Conservation (phyloP, 2,888 invertebrate genomes). For the Dynastes hyllus region DNA sequence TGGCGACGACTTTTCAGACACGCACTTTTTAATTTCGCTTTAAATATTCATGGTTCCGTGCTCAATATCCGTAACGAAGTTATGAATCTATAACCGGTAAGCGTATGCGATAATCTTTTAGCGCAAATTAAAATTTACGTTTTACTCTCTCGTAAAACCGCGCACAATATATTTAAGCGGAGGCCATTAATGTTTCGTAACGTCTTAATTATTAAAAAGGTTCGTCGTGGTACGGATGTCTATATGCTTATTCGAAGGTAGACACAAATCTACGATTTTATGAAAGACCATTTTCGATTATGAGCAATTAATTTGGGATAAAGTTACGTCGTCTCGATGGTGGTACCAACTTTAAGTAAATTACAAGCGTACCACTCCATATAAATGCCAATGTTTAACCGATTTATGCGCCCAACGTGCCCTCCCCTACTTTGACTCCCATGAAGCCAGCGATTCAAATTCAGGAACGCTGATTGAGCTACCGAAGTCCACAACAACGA, state of each 20-base stretch:
- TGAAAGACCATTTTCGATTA: slow-evolving; percentile 28
- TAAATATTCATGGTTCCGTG: slow-evolving; percentile 36
- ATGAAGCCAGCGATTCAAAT: slow-evolving; percentile 68
- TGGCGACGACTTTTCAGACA: not conserved
- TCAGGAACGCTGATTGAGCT: slow-evolving; percentile 61
- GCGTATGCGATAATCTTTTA: not conserved
- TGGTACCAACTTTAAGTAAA: slow-evolving; percentile 60
- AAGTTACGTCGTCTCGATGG: slow-evolving; percentile 57
- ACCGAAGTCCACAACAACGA: slow-evolving; percentile 61
- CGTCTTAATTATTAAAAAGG: slow-evolving; percentile 45
- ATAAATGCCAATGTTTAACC: slow-evolving; percentile 68
- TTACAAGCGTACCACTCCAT: slow-evolving; percentile 65
- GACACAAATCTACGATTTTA: slow-evolving; percentile 33
- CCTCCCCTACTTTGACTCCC: slow-evolving; percentile 49
- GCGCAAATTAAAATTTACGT: slow-evolving; percentile 43
- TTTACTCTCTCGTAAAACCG: slow-evolving; percentile 17
- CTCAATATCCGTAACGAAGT: slow-evolving; percentile 21
- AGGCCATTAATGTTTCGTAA: slow-evolving; percentile 26
- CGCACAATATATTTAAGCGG: slow-evolving; percentile 4
- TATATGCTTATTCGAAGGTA: not conserved
- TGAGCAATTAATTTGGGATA: slow-evolving; percentile 55
- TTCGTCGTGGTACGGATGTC: not conserved
- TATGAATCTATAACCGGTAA: slow-evolving; percentile 8
- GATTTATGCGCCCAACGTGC: slow-evolving; percentile 64
- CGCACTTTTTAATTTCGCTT: slow-evolving; percentile 33